Evolutionary conservation across 2,888 invertebrate species (phyloP).

Genomic region (Synanthedon formicaeformis): DNA sequence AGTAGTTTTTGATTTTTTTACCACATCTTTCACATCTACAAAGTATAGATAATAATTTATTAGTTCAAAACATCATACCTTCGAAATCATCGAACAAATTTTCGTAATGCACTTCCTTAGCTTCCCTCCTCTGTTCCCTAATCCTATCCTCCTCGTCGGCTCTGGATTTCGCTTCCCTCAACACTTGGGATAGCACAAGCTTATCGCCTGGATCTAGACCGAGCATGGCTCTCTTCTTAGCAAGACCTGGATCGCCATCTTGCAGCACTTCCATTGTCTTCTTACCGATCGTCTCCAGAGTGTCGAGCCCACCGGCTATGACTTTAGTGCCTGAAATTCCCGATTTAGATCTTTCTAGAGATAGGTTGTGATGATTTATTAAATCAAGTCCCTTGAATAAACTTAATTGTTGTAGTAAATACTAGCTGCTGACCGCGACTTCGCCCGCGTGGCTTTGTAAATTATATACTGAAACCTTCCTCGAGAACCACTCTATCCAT

Average conservation of each 20-base stretch:
- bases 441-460: too few species aligned
- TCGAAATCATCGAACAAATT: slow-evolving; percentile 88
- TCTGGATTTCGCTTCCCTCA: slow-evolving; percentile 79
- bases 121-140: slow-evolving; percentile 56
- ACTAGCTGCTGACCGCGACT: too few species aligned
- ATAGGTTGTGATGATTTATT: too few species aligned
- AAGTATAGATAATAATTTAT: too few species aligned
- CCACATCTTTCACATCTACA: too few species aligned
- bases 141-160: slow-evolving; percentile 73
- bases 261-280: slow-evolving; percentile 94
- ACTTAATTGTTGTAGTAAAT: too few species aligned
- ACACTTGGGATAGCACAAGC: slow-evolving; percentile 72
- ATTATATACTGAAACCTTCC: too few species aligned
- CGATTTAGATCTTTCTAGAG: neutral
- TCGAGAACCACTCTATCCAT: too few species aligned
- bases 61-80: slow-evolving; percentile 49
- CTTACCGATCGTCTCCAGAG: slow-evolving; percentile 92
- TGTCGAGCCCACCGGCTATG: slow-evolving; percentile 84
- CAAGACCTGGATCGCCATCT: slow-evolving; percentile 91
- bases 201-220: slow-evolving; percentile 70
- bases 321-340: slow-evolving; percentile 73
- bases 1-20: too few species aligned
- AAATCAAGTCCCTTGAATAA: too few species aligned
- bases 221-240: slow-evolving; percentile 80
- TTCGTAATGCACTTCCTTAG: slow-evolving; percentile 76